Conservation (phyloP, 1,140 invertebrate genomes). For the Drosophila takahashii region DNA sequence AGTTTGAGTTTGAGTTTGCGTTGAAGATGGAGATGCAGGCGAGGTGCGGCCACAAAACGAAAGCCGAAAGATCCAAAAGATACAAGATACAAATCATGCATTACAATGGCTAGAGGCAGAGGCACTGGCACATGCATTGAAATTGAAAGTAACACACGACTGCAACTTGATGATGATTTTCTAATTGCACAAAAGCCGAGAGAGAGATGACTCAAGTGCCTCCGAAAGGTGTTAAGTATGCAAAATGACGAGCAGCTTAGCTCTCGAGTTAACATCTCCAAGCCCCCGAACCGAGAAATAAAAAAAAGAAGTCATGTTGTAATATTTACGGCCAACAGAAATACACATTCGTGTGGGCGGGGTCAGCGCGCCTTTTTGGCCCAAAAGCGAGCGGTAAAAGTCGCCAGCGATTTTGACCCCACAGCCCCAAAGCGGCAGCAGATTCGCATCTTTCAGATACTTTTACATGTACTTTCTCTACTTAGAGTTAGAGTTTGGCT, state of each 20-base stretch:
- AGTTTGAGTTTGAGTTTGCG: background rate
- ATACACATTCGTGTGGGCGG: constrained; percentile 27
- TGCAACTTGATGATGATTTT: constrained; percentile 55
- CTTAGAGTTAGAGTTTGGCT: constrained; percentile 45
- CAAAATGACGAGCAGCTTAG: constrained; percentile 52
- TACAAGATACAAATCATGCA: constrained; percentile 50
- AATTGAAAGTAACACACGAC: constrained; percentile 55
- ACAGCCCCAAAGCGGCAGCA: constrained; percentile 34
- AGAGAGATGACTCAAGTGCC: constrained; percentile 40
- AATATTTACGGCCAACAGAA: constrained; percentile 38
- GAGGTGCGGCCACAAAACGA: constrained; percentile 35
- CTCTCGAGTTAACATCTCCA: constrained; percentile 29
- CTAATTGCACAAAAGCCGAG: constrained; percentile 49
- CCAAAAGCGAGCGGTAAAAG: constrained; percentile 53
- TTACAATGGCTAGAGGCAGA: constrained; percentile 21
- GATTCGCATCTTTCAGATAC: constrained; percentile 55
- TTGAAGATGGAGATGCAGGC: background rate
- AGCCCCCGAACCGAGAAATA: background rate
- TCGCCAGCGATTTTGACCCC: constrained; percentile 48
- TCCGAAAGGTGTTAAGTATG: constrained; percentile 52
- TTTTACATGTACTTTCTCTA: constrained; percentile 57
- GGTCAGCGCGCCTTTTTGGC: constrained; percentile 23
- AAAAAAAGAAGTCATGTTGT: constrained; percentile 31
- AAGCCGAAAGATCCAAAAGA: constrained; percentile 38
- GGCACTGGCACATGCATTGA: constrained; percentile 21